A percentile compares a stretch with the other conserved stretches of the same genome.
phyloP scores from a whole-genome alignment of 2,797 vertebrate species.

The Ptychobarbus kaznakovi region DNA sequence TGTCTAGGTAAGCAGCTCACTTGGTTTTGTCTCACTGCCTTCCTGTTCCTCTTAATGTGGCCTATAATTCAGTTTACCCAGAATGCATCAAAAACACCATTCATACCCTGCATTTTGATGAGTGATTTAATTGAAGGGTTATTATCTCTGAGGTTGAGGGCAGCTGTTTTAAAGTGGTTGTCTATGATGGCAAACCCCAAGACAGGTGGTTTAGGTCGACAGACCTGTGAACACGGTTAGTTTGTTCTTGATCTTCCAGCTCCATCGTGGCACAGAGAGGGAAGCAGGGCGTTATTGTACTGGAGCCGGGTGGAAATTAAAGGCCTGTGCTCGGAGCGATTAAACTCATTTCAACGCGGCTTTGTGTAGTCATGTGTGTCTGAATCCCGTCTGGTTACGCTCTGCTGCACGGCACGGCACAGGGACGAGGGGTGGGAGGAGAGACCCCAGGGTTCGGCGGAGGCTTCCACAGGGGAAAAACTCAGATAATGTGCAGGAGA shows the following conservation, averaged over 20 bases:
- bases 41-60: conserved; percentile 3
- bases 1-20: not conserved
- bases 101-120: conserved; percentile 13
- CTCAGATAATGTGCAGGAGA: not conserved
- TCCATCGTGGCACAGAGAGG: conserved; percentile 6
- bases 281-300: conserved; percentile 53
- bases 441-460: conserved; percentile 47
- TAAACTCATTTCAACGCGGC: conserved; percentile 56
- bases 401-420: conserved; percentile 60
- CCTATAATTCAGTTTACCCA: conserved; percentile 4
- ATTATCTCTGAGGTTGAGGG: not conserved
- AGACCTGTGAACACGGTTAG: not conserved
- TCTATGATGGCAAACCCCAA: not conserved
- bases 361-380: conserved; percentile 71
- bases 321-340: conserved; percentile 59
- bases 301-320: conserved; percentile 34
- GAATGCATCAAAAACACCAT: conserved; percentile 29
- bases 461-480: conserved; percentile 38
- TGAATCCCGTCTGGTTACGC: conserved; percentile 60
- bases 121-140: conserved; percentile 33
- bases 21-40: not conserved
- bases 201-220: conserved; percentile 30
- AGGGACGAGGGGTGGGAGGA: conserved; percentile 24
- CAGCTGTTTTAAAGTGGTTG: conserved; percentile 16
- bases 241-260: conserved; percentile 25